These are phyloP conservation scores for Arctocebus calabarensis DNA, from an alignment of 2,797 vertebrate species.

Conservation along the genomic window DNA sequence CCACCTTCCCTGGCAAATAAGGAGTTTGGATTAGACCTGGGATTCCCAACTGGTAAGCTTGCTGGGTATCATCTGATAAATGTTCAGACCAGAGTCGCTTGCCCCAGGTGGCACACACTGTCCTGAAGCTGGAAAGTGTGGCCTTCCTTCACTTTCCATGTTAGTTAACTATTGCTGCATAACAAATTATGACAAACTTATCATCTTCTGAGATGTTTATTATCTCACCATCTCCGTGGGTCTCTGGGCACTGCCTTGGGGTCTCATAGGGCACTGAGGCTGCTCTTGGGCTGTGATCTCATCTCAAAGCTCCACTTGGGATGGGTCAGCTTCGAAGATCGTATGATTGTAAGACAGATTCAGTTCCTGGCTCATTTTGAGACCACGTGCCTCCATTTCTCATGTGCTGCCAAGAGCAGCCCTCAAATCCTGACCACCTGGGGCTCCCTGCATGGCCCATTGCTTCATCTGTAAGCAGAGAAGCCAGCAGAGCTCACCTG, in stretches of 20 bases:
- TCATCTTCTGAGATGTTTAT: not conserved
- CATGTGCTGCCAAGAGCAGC: not conserved
- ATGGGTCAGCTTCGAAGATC: not conserved
- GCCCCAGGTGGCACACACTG: accelerated
- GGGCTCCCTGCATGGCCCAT: not conserved
- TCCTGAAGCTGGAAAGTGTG: not conserved
- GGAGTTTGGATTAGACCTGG: not conserved
- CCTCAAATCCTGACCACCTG: accelerated
- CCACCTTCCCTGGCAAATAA: not conserved
- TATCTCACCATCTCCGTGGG: not conserved
- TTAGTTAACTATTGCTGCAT: not conserved
- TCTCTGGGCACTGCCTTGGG: no score
- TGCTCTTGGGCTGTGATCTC: not conserved
- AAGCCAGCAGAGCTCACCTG: accelerated
- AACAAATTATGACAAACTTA: not conserved
- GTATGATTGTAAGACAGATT: not conserved
- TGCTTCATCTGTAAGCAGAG: not conserved
- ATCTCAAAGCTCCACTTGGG: not conserved
- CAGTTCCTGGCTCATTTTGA: not conserved
- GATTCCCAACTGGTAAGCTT: not conserved
- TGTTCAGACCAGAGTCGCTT: not conserved
- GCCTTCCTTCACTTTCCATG: not conserved
- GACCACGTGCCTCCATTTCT: accelerated
- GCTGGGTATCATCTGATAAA: accelerated
- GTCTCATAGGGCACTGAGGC: no score